Conservation (phyloP, 2,888 invertebrate genomes). For the Oscheius sp. region DNA sequence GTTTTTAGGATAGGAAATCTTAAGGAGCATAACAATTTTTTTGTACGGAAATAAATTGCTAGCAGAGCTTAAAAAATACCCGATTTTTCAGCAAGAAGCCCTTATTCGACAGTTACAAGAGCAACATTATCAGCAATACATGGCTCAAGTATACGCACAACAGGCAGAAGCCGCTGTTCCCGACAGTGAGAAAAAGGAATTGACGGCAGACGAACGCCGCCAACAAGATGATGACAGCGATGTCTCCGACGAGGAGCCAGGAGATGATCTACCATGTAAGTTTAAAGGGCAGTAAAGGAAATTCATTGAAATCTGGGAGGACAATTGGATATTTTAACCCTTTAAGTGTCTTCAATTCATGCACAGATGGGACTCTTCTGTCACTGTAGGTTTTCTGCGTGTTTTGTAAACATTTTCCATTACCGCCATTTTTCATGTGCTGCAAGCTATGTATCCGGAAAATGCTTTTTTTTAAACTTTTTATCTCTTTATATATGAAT, state of each 20-base stretch:
- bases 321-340: background rate
- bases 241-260: slow-evolving; percentile 71
- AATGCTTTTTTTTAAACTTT: slow-evolving; percentile 10
- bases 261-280: slow-evolving; percentile 69
- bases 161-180: slow-evolving; percentile 74
- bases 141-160: slow-evolving; percentile 83
- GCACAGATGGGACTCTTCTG: slow-evolving; percentile 73
- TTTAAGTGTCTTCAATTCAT: slow-evolving; percentile 72
- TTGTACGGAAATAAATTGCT: background rate
- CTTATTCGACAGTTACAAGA: slow-evolving; percentile 94
- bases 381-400: slow-evolving; percentile 68
- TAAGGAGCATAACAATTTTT: slow-evolving; percentile 17
- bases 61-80: background rate
- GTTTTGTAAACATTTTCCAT: slow-evolving; percentile 23
- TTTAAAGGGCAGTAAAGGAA: slow-evolving; percentile 18
- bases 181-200: slow-evolving; percentile 27
- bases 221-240: slow-evolving; percentile 73
- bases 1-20: background rate
- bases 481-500: slow-evolving; percentile 1
- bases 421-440: slow-evolving; percentile 15
- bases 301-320: background rate
- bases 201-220: slow-evolving; percentile 40
- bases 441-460: slow-evolving; percentile 13
- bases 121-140: slow-evolving; percentile 98
- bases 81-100: slow-evolving; percentile 84